phyloP scores from a whole-genome alignment of 2,888 invertebrate species.

The Syrphus vitripennis region DNA sequence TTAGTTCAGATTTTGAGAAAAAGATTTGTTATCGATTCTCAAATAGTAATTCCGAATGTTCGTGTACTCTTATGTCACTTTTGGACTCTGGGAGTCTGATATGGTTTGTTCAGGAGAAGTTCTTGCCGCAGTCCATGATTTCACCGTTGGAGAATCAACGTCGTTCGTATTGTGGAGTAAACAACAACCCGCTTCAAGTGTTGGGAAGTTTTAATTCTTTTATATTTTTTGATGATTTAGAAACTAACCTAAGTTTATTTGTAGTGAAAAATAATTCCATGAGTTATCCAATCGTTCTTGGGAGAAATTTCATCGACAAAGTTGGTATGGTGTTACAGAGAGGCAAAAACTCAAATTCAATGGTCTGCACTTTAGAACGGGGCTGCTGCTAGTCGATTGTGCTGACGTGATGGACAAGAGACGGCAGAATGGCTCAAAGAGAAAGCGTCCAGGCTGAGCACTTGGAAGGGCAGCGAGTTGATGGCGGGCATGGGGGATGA shows the following conservation, averaged over 20 bases:
- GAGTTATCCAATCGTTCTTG: constrained; percentile 17
- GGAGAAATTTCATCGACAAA: constrained; percentile 44
- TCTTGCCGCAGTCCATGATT: constrained; percentile 27
- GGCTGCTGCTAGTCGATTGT: no score
- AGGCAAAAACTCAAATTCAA: no score
- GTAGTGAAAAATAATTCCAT: no score
- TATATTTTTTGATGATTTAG: no score
- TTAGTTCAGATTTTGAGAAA: neutral
- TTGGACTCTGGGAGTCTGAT: constrained; percentile 56
- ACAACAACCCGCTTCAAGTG: constrained; percentile 39
- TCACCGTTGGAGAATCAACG: constrained; percentile 8
- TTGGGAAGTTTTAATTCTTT: neutral
- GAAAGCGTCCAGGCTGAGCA: no score
- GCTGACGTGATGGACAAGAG: no score
- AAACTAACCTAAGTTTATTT: no score
- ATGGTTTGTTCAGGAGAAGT: constrained; percentile 42
- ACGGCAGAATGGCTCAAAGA: no score
- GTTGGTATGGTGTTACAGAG: constrained; percentile 5
- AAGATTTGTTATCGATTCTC: constrained; percentile 6
- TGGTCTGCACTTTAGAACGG: no score
- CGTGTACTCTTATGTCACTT: constrained; percentile 5
- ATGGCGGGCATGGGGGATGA: no score
- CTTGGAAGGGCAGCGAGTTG: no score
- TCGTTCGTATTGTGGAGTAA: constrained; percentile 37
- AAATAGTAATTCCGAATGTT: constrained; percentile 11